Percentiles rank a stretch among this genome's conserved stretches.
Evolutionary conservation across 2,797 vertebrate genomes (phyloP).

Genomic region (Bradypus variegatus): DNA sequence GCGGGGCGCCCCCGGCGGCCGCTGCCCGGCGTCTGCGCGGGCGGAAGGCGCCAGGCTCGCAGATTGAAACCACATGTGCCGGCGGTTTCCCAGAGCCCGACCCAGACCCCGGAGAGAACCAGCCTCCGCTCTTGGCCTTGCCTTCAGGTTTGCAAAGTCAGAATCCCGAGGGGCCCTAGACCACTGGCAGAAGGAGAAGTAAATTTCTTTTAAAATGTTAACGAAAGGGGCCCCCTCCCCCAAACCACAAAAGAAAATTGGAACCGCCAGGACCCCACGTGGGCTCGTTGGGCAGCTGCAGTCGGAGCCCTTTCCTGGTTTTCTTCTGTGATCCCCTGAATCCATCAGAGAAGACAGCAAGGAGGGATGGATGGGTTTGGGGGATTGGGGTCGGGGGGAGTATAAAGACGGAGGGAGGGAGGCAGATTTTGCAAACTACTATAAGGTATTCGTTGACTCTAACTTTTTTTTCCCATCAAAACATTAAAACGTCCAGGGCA

Average conservation of each 20-base stretch:
- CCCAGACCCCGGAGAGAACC: neutral
- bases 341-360: neutral
- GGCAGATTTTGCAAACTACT: neutral
- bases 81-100: neutral
- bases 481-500: neutral
- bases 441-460: neutral
- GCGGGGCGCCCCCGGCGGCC: neutral
- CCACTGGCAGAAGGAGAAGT: neutral
- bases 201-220: neutral
- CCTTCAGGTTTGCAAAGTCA: neutral
- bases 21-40: slow-evolving; percentile 18
- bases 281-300: neutral
- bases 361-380: neutral
- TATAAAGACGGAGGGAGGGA: neutral
- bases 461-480: neutral
- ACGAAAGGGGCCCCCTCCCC: neutral
- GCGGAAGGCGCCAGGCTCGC: slow-evolving; percentile 35
- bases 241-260: neutral
- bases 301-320: neutral
- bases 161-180: neutral
- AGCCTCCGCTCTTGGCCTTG: neutral
- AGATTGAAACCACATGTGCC: slow-evolving; percentile 67
- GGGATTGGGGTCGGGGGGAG: too few relatives aligned
- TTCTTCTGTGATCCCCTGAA: neutral
- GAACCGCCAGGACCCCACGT: neutral